Conservation (phyloP, 2,113 vertebrate genomes). For the Cariama cristata region DNA sequence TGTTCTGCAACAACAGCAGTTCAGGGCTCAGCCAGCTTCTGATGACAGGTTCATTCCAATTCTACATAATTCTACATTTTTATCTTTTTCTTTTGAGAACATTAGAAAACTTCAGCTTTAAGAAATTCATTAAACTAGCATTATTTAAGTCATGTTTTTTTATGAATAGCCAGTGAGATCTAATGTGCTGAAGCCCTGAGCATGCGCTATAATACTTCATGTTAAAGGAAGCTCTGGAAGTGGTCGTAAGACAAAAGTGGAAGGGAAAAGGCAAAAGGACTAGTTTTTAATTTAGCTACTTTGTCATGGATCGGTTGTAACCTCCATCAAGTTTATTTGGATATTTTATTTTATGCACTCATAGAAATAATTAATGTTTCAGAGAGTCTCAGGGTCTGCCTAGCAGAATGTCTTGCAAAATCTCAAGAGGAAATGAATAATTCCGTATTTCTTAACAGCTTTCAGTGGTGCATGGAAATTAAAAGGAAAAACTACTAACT, state of each 20-base stretch:
- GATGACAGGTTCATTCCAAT: not conserved
- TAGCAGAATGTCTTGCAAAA: not conserved
- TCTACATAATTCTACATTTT: not conserved
- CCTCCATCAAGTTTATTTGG: not conserved
- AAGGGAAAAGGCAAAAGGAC: not conserved
- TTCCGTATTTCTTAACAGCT: not conserved
- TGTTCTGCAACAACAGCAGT: not conserved
- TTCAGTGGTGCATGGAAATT: not conserved
- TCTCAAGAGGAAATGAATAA: slow-evolving; percentile 19
- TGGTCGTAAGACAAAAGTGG: not conserved
- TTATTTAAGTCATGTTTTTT: not conserved
- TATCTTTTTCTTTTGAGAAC: not conserved
- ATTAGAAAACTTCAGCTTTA: not conserved
- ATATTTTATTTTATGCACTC: not conserved
- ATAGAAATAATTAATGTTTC: slow-evolving; percentile 11
- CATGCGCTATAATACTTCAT: not conserved
- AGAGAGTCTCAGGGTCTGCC: not conserved
- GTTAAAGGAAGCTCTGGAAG: not conserved
- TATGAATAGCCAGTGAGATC: not conserved
- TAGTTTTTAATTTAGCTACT: not conserved
- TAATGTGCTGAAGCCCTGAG: not conserved
- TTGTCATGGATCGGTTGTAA: not conserved
- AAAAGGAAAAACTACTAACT: not conserved
- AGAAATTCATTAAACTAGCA: not conserved
- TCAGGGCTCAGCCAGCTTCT: not conserved